Conservation (phyloP, 2,797 vertebrate genomes). For the Micromesistius poutassou region DNA sequence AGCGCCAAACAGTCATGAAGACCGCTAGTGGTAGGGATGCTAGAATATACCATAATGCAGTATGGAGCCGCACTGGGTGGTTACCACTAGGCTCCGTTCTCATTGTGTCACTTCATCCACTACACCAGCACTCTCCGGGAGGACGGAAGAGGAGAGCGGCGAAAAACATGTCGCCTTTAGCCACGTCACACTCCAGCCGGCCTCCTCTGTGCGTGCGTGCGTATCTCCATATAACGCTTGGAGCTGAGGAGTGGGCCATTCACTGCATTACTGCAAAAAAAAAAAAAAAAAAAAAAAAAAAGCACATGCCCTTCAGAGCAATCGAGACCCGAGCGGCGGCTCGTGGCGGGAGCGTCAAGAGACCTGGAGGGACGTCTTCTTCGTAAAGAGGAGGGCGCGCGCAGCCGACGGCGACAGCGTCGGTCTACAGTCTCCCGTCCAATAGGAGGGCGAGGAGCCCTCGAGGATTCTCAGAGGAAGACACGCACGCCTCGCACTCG, state of each 20-base stretch:
- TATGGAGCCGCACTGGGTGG: constrained; percentile 4
- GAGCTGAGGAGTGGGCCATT: not conserved
- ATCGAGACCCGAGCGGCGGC: not conserved
- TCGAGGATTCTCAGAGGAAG: constrained; percentile 36
- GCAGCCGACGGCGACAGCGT: no score
- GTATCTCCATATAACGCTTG: not conserved
- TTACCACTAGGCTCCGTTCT: constrained; percentile 41
- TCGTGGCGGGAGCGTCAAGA: not conserved
- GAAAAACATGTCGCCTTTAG: constrained; percentile 48
- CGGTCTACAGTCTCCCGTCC: not conserved
- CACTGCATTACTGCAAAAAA: not conserved
- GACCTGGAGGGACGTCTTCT: constrained; percentile 22
- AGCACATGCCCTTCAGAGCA: not conserved
- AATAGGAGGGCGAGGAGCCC: not conserved
- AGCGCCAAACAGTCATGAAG: not conserved
- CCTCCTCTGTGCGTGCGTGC: not conserved
- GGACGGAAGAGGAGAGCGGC: constrained; percentile 34
- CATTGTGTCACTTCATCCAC: constrained; percentile 52
- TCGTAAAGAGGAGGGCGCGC: not conserved
- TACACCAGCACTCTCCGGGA: constrained; percentile 33
- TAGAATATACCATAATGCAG: not conserved
- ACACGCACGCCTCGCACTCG: constrained; percentile 42
- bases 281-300: constrained; percentile 5
- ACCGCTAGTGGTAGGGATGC: not conserved
- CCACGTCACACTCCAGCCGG: constrained; percentile 43